A percentile compares a stretch with the other conserved stretches of the same genome.
Conservation (phyloP, 2,888 invertebrate genomes). For the Andrena dorsata region DNA sequence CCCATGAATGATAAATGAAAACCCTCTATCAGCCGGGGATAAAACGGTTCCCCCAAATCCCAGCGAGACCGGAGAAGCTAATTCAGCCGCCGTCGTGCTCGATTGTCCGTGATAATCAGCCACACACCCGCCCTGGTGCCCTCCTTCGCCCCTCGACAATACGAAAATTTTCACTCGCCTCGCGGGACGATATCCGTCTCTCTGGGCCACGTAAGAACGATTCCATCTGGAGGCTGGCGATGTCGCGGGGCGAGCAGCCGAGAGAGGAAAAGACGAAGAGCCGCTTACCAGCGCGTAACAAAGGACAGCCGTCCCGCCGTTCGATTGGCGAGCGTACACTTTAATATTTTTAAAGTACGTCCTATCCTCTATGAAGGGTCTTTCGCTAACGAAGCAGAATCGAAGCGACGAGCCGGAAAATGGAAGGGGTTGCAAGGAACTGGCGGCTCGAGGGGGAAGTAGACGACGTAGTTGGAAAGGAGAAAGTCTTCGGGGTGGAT, state of each 20-base stretch:
- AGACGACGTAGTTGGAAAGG: neutral
- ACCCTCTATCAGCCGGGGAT: slow-evolving; percentile 26
- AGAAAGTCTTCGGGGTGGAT: slow-evolving; percentile 33
- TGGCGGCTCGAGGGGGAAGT: neutral
- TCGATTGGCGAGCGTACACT: slow-evolving; percentile 55
- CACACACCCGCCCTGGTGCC: neutral
- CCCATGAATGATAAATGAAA: slow-evolving; percentile 60
- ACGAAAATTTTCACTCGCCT: slow-evolving; percentile 31
- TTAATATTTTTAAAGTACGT: slow-evolving; percentile 73
- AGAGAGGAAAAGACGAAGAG: slow-evolving; percentile 41
- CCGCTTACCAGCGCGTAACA: slow-evolving; percentile 65
- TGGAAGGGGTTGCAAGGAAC: slow-evolving; percentile 56
- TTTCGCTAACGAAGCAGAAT: slow-evolving; percentile 72
- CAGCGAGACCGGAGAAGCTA: slow-evolving; percentile 41
- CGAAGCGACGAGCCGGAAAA: slow-evolving; percentile 65
- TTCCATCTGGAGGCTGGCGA: neutral
- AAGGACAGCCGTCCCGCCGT: slow-evolving; percentile 55
- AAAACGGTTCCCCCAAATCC: slow-evolving; percentile 35
- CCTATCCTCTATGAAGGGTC: slow-evolving; percentile 64
- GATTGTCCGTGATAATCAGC: slow-evolving; percentile 53
- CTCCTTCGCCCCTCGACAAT: slow-evolving; percentile 3
- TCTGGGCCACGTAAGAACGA: slow-evolving; percentile 8
- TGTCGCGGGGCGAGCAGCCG: neutral
- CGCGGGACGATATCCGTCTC: neutral
- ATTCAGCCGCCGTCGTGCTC: slow-evolving; percentile 38